Evolutionary conservation across 2,113 vertebrate species (phyloP).

Genomic region (Dunckerocampus dactyliophorus): DNA sequence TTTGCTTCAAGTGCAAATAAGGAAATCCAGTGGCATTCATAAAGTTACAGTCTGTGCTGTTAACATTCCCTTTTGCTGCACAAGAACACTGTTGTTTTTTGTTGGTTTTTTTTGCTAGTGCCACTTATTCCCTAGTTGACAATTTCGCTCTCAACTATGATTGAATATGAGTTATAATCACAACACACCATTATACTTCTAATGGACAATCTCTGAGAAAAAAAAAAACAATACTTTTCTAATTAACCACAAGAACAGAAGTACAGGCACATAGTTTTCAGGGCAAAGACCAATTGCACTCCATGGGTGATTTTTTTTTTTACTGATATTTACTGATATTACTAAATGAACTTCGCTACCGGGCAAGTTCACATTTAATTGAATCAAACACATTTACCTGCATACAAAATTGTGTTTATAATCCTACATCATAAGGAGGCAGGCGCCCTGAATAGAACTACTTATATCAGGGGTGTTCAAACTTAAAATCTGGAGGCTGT

Average conservation of each 20-base stretch:
- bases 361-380: background rate
- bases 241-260: background rate
- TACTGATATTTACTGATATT: no score
- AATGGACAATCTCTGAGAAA: background rate
- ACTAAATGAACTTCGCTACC: background rate
- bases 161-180: background rate
- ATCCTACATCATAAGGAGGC: no score
- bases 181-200: background rate
- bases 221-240: background rate
- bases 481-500: no score
- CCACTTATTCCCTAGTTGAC: background rate
- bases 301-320: background rate
- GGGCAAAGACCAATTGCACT: background rate
- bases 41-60: no score
- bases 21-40: no score
- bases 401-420: background rate
- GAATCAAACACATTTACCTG: conserved; percentile 1
- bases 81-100: background rate
- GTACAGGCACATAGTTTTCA: background rate
- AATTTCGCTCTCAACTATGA: background rate
- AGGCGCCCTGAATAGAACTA: no score
- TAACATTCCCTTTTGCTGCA: background rate
- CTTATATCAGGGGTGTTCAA: no score
- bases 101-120: background rate
- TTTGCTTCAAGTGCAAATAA: no score